Evolutionary conservation across 2,888 invertebrate species (phyloP).

Genomic region (Chydorus sphaericus): DNA sequence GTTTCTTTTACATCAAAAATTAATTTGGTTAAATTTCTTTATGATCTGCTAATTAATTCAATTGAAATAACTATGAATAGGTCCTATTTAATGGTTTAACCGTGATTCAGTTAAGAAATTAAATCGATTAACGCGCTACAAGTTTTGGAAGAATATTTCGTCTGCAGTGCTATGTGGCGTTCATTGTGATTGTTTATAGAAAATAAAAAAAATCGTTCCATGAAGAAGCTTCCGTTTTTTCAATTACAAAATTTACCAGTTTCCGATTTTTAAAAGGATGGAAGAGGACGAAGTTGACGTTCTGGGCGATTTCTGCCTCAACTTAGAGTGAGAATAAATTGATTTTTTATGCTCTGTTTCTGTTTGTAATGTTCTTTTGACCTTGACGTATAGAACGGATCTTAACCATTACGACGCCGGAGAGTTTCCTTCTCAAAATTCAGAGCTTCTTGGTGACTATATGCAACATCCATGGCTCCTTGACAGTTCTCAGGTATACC

Average conservation of each 20-base stretch:
- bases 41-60: too few species aligned
- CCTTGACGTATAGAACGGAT: slow-evolving; percentile 14
- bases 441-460: slow-evolving; percentile 26
- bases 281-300: slow-evolving; percentile 54
- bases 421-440: slow-evolving; percentile 28
- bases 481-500: slow-evolving; percentile 21
- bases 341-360: slow-evolving; percentile 23
- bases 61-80: too few species aligned
- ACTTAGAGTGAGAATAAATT: slow-evolving; percentile 40
- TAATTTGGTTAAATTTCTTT: too few species aligned
- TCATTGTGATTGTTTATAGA: background rate
- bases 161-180: background rate
- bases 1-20: background rate
- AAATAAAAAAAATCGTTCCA: background rate
- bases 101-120: too few species aligned
- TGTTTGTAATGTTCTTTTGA: slow-evolving; percentile 20
- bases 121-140: too few species aligned
- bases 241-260: background rate
- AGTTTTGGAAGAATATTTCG: background rate
- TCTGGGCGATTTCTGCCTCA: slow-evolving; percentile 52
- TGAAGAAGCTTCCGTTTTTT: background rate
- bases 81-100: too few species aligned
- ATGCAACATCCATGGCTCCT: slow-evolving; percentile 28
- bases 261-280: slow-evolving; percentile 34
- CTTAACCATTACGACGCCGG: slow-evolving; percentile 26